Evolutionary conservation across 2,113 vertebrate genomes (phyloP).

Genomic region (Mesembrinibis cayennensis): DNA sequence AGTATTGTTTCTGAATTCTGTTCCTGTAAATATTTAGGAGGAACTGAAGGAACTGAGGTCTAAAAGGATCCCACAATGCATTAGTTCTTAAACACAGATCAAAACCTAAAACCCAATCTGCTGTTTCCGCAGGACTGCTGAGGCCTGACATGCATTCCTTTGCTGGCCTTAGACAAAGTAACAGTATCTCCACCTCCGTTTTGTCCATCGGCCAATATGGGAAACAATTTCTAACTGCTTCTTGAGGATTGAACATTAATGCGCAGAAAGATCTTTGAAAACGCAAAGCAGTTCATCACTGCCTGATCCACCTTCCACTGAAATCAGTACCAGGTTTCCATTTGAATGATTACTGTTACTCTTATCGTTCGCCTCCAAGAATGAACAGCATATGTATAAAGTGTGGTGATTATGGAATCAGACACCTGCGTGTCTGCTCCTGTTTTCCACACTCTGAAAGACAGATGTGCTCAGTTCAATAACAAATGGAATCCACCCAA

Average conservation of each 20-base stretch:
- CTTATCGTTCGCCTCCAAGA: neutral
- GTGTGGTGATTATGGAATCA: neutral
- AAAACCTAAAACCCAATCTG: neutral
- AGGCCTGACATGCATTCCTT: neutral
- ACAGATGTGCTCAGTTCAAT: neutral
- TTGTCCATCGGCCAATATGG: accelerated
- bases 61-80: neutral
- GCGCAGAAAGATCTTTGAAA: neutral
- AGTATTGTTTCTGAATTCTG: neutral
- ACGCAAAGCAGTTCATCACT: neutral
- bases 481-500: neutral
- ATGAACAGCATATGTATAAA: neutral
- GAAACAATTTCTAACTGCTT: neutral
- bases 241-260: neutral
- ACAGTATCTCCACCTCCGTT: neutral
- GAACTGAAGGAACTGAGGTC: neutral
- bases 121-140: neutral
- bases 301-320: neutral
- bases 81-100: neutral
- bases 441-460: neutral
- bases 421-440: neutral
- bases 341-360: neutral
- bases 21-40: neutral
- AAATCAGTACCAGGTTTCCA: neutral
- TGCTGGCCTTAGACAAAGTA: neutral